phyloP scores from a whole-genome alignment of 2,113 vertebrate species.

The Oncorhynchus kisutch region DNA sequence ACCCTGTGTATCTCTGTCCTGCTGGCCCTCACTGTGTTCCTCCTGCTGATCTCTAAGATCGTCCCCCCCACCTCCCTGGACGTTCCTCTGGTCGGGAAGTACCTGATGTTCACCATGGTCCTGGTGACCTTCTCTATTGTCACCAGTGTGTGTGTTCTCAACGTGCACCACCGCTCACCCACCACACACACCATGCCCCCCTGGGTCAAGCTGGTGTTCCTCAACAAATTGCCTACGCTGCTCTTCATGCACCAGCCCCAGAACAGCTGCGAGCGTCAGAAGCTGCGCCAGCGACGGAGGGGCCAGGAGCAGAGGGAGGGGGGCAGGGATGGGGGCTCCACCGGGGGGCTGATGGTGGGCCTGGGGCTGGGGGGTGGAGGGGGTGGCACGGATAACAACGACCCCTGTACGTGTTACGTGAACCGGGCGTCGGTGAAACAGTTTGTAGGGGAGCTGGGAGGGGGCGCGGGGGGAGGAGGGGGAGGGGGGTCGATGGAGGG shows the following conservation, averaged over 20 bases:
- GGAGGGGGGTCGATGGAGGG: slow-evolving; percentile 66
- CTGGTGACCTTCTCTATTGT: slow-evolving; percentile 96
- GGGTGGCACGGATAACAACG: slow-evolving; percentile 55
- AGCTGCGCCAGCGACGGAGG: slow-evolving; percentile 80
- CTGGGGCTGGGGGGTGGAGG: slow-evolving; percentile 42
- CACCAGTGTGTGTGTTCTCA: slow-evolving; percentile 93
- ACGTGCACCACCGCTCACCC: slow-evolving; percentile 93
- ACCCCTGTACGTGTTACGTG: slow-evolving; percentile 83
- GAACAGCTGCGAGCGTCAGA: slow-evolving; percentile 87
- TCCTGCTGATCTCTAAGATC: slow-evolving; percentile 95
- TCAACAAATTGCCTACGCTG: slow-evolving; percentile 86
- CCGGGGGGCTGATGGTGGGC: slow-evolving; percentile 63
- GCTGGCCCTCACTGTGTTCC: slow-evolving; percentile 92
- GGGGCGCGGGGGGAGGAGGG: slow-evolving; percentile 38
- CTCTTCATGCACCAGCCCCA: slow-evolving; percentile 93
- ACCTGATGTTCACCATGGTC: slow-evolving; percentile 98
- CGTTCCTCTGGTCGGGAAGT: slow-evolving; percentile 85
- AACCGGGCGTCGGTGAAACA: slow-evolving; percentile 82
- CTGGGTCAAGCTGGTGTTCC: slow-evolving; percentile 91
- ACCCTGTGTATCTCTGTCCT: slow-evolving; percentile 93
- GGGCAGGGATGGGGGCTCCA: slow-evolving; percentile 55
- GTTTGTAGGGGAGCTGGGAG: slow-evolving; percentile 69
- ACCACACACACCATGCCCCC: slow-evolving; percentile 97
- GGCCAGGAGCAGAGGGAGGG: slow-evolving; percentile 72
- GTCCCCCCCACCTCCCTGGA: slow-evolving; percentile 93